Base-by-base conservation (phyloP, 2,888 invertebrate genomes). In the Venustoraphidia nigricollis region DNA sequence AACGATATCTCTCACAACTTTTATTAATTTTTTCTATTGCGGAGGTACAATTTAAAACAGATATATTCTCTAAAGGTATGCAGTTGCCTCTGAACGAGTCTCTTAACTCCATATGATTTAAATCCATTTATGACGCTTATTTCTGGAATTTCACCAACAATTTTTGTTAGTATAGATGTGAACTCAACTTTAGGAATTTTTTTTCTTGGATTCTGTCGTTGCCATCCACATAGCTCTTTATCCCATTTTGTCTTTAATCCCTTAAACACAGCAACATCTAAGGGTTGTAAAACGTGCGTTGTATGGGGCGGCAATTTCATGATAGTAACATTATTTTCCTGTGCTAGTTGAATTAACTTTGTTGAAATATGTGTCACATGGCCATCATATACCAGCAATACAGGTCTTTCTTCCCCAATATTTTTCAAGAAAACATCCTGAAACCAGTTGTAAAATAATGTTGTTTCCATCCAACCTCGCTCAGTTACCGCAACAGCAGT, bases 301-400 rank as follows among this genome's bases (percentile, higher is more conserved):
- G 48, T 49, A 48, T 50, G 41, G 39, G 50, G 34, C 34, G 50
- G 46, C 11, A 46, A 10, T 41, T 46, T 41, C 13, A 51, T 9
- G 9, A 53, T 52, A 9, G 45, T 50, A 4, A 54, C 46, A 9
- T 53, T 10, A 45, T 53, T 53, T 46, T 49, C 45, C 14, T 48
- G 51, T n/a, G 57, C 57, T 46, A 55, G 37, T 49, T 54, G 45
- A 11, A 58, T 52, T 36, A 51, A 44, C 45, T 55, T 52, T 40
- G 55, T 47, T 9, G 51, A 48, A 37, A 60, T 51, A 49, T 59
- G 59, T 34, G 58, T 55, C 10, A 50, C 49, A 45, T 59, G 57
- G 5, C 56, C 58, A 53, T 59, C 58, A 47, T 54, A 57, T 34
- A 59, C 49, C 36, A 57, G 48, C 6, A 58, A 47, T 14, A 56